A percentile compares a stretch with the other conserved stretches of the same genome.
Conservation (phyloP, 1,140 invertebrate species). For the Hydropsyche tenuis region DNA sequence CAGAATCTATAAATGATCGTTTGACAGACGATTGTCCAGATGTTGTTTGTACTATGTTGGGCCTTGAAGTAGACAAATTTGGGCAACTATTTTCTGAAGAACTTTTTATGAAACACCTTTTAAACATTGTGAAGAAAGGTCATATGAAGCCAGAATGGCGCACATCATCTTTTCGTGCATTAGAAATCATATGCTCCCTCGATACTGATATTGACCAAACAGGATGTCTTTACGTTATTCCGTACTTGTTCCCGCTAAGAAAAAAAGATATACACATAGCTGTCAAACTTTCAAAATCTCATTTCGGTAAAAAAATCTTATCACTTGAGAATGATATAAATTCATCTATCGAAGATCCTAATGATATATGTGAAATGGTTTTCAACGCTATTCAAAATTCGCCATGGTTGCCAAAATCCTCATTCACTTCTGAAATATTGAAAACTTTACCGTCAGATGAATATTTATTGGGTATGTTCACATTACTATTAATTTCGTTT, state of each 20-base stretch:
- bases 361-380: conserved; percentile 53
- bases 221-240: conserved; percentile 62
- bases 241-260: conserved; percentile 66
- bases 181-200: conserved; percentile 58
- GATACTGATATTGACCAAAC: conserved; percentile 55
- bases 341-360: conserved; percentile 54
- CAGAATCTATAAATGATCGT: conserved; percentile 65
- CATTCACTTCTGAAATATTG: conserved; percentile 34
- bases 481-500: conserved; percentile 42
- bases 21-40: conserved; percentile 65
- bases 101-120: conserved; percentile 51
- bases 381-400: conserved; percentile 49
- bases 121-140: conserved; percentile 52
- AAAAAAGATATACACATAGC: conserved; percentile 59
- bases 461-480: conserved; percentile 43
- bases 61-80: conserved; percentile 56
- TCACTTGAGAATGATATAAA: conserved; percentile 50
- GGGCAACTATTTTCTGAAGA: conserved; percentile 56
- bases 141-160: conserved; percentile 53
- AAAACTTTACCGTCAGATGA: conserved; percentile 18
- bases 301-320: conserved; percentile 60
- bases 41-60: conserved; percentile 63
- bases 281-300: conserved; percentile 61
- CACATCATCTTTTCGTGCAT: conserved; percentile 54
- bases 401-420: not conserved